Evolutionary conservation across 2,113 vertebrate species (phyloP).

Genomic region (Rhadina sibilatrix): DNA sequence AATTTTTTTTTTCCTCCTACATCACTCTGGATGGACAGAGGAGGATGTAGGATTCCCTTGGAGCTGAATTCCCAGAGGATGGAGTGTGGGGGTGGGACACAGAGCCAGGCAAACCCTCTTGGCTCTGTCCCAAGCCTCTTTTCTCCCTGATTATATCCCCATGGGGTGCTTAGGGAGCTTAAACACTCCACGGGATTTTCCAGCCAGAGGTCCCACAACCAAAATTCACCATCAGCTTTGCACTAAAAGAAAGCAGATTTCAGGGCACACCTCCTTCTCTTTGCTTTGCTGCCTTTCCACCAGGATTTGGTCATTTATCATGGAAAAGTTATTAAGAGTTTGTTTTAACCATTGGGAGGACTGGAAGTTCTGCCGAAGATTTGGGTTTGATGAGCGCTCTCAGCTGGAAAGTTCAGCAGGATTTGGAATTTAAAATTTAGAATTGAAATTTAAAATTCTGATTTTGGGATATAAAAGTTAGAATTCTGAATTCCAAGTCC

Average conservation of each 20-base stretch:
- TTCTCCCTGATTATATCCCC: conserved; percentile 49
- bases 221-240: neutral
- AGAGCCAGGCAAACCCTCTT: conserved; percentile 32
- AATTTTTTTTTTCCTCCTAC: neutral
- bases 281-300: conserved; percentile 23
- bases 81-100: neutral
- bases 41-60: neutral
- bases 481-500: neutral
- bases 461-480: rapidly evolving
- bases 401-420: neutral
- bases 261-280: neutral
- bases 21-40: neutral
- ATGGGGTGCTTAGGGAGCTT: conserved; percentile 13
- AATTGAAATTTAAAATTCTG: rapidly evolving
- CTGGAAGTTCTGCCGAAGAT: neutral
- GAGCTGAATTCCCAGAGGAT: conserved; percentile 12
- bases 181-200: conserved; percentile 27
- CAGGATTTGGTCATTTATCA: neutral
- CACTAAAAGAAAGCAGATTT: neutral
- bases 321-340: neutral
- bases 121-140: conserved; percentile 54
- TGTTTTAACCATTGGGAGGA: neutral
- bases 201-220: neutral
- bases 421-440: neutral
- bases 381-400: rapidly evolving